These are phyloP conservation scores for Rana temporaria DNA, from an alignment of 2,113 vertebrate species.

Conservation along the genomic window DNA sequence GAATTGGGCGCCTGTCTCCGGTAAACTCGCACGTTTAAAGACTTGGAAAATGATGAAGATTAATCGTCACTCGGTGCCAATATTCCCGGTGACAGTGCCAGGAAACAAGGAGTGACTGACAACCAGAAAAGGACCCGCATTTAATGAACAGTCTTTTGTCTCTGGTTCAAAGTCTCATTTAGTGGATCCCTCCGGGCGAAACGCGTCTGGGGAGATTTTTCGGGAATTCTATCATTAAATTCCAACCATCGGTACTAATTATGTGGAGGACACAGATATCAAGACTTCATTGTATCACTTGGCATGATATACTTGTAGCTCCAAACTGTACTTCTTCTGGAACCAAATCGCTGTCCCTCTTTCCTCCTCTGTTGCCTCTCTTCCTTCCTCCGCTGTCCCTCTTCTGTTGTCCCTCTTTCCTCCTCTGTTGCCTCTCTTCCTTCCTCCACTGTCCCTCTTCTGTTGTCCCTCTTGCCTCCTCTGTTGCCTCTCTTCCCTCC, in stretches of 20 bases:
- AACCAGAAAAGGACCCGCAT: neutral
- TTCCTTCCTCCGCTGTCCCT: no score
- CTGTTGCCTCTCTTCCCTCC: no score
- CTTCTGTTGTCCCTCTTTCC: no score
- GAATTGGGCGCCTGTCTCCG: neutral
- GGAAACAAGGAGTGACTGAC: constrained; percentile 25
- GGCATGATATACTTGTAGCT: no score
- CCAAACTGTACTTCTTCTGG: no score
- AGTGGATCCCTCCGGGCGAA: neutral
- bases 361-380: no score
- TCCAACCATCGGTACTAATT: neutral
- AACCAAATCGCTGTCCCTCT: no score
- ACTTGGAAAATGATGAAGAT: neutral
- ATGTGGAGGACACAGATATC: neutral
- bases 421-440: no score
- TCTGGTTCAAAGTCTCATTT: constrained; percentile 12
- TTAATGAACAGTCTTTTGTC: constrained; percentile 6
- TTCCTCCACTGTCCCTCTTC: no score
- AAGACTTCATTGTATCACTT: neutral
- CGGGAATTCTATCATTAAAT: neutral
- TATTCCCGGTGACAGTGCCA: neutral
- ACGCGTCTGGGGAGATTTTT: constrained; percentile 19
- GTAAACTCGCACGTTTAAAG: neutral
- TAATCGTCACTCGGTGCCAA: constrained; percentile 31
- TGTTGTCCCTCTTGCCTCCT: no score